These are phyloP conservation scores for Tetramorium simillimum DNA, from an alignment of 1,140 invertebrate species.

Conservation along the genomic window DNA sequence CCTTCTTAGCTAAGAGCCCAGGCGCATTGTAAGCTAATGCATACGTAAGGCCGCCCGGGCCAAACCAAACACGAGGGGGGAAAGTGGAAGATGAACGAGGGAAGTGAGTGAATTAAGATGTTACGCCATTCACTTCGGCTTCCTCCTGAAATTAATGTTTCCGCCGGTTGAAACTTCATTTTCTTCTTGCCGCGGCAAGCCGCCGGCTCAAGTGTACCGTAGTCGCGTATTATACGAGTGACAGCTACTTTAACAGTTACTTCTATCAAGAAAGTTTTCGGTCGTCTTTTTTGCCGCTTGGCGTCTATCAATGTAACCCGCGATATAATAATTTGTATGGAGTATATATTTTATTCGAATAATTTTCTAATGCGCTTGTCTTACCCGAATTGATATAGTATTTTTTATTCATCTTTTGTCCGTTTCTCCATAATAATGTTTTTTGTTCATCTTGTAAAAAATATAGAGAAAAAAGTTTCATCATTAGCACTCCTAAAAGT, in stretches of 20 bases:
- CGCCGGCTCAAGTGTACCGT: constrained; percentile 3
- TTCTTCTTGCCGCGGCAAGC: background rate
- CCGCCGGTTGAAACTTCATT: constrained; percentile 26
- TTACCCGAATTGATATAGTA: background rate
- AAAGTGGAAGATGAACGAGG: constrained; percentile 46
- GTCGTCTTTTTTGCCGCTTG: background rate
- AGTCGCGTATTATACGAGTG: constrained; percentile 18
- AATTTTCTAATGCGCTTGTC: background rate
- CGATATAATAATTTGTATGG: background rate
- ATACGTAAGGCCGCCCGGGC: constrained; percentile 6
- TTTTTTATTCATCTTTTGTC: no score
- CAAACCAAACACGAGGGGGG: constrained; percentile 30
- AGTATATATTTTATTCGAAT: background rate
- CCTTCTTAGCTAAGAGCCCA: constrained; percentile 2
- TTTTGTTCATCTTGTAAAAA: no score
- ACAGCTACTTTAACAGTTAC: constrained; percentile 16
- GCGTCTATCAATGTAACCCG: background rate
- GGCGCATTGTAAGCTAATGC: constrained; percentile 39
- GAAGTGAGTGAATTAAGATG: constrained; percentile 59
- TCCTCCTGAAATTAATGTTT: constrained; percentile 50
- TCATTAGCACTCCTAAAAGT: no score
- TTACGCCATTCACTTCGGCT: constrained; percentile 15
- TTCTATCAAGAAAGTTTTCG: constrained; percentile 11
- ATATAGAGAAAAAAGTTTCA: no score
- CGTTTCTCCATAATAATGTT: no score